Percentiles rank a stretch among this genome's conserved stretches.
phyloP scores from a whole-genome alignment of 2,888 invertebrate species.

The Uloborus plumipes region DNA sequence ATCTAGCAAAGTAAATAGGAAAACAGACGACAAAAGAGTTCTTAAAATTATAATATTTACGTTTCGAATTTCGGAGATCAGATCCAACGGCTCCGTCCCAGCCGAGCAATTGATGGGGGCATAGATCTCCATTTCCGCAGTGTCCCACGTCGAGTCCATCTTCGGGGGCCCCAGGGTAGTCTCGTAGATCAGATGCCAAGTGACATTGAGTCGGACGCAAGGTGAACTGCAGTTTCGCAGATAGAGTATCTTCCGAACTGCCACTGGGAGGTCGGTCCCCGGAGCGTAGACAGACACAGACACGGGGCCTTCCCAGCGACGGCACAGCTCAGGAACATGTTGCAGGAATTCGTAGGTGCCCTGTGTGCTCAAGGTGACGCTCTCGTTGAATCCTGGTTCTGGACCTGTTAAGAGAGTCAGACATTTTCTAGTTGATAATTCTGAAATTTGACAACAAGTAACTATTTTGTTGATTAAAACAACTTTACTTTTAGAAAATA shows the following conservation, averaged over 20 bases:
- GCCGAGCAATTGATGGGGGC: constrained; percentile 36
- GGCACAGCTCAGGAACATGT: constrained; percentile 86
- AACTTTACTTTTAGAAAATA: no score
- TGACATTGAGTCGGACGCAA: constrained; percentile 83
- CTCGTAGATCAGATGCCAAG: constrained; percentile 91
- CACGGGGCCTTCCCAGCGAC: constrained; percentile 89
- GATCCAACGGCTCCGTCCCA: constrained; percentile 24
- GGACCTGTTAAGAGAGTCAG: constrained; percentile 76
- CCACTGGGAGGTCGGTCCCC: constrained; percentile 83
- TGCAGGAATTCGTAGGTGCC: constrained; percentile 92
- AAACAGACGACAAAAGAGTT: no score
- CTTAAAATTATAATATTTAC: no score
- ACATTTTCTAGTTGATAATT: no score
- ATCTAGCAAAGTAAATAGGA: no score
- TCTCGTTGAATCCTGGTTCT: constrained; percentile 81
- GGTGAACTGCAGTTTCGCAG: constrained; percentile 82
- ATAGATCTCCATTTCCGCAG: constrained; percentile 35
- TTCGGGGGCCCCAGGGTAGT: constrained; percentile 73
- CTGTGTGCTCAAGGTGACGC: constrained; percentile 91
- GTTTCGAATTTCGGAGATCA: constrained; percentile 52
- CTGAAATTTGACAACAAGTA: no score
- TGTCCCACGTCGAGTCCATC: constrained; percentile 21
- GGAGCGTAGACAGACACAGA: constrained; percentile 91
- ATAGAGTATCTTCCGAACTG: constrained; percentile 84
- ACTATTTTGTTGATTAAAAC: no score